Evolutionary conservation across 2,888 invertebrate genomes (phyloP), one percentile per base, ranked within the genome.

Genomic region (Anarsia innoxiella): DNA sequence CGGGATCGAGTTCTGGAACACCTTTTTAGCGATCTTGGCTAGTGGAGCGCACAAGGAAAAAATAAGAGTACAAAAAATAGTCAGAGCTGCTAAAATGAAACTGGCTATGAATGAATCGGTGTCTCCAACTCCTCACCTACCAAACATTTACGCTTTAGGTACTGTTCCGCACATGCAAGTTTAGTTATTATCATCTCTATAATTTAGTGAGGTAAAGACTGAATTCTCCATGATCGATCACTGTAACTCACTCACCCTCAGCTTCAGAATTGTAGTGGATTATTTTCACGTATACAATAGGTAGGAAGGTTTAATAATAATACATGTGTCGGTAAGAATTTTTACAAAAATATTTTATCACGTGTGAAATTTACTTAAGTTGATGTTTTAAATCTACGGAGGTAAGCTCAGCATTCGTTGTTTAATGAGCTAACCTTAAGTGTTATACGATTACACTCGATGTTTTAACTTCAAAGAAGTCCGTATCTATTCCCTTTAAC

Each of bases 121-220:
- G 13, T 59, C 67, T 2, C 60, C 54, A 40, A 42, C 63, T 27
- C 62, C 66, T n/a, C 68, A 71, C 19, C 56, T 56, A 46, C 61
- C 68, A 9, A 59, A 60, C 28, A 42, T 54, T 31, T 59, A 67
- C 41, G 59, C 66, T 40, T 48, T 67, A 29, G 64, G 67, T 42
- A 54, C 65, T 39, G 57, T 64, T 41, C 59, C 64, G 40, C 65
- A 72, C 56, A 75, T 75, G 60, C 76, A 74, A 58, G 77, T 80
- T 71, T 76, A 80, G 59, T 62, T 62, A 59, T 62, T 62, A 38
- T 52, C 49, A 56, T 47, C 49, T 57, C 49, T 55, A 55, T 67
- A 64, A 60, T 66, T 70, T 70, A 71, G 75, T 73, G 80, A 83
- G 82, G 72, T 71, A 78, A 82, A 84, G 83, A 83, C 83, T 84